Conservation (phyloP, 2,113 vertebrate species). For the Cephalopholis sonnerati region DNA sequence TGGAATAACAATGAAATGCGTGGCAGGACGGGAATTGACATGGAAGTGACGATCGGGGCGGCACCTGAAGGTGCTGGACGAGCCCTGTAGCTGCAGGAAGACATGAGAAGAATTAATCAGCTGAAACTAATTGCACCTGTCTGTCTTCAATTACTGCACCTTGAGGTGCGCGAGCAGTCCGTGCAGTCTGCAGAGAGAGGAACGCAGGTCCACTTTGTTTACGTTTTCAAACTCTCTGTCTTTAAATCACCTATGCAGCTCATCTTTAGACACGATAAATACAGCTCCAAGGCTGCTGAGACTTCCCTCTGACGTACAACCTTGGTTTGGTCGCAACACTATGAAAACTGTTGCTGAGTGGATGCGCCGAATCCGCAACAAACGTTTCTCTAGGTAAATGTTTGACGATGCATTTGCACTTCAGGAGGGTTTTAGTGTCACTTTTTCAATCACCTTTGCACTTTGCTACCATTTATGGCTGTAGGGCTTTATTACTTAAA, state of each 20-base stretch:
- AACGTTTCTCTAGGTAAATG: constrained; percentile 47
- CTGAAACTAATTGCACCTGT: constrained; percentile 43
- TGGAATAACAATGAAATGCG: not conserved
- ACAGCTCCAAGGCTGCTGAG: not conserved
- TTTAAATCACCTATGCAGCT: not conserved
- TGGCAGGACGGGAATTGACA: not conserved
- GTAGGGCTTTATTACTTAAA: no score
- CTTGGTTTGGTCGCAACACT: not conserved
- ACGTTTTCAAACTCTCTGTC: not conserved
- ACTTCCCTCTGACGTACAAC: not conserved
- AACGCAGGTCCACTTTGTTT: not conserved
- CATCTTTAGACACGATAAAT: not conserved
- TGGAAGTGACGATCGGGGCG: not conserved
- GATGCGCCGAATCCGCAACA: constrained; percentile 48
- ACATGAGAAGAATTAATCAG: not conserved
- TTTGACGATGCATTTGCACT: not conserved
- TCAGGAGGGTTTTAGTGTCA: no score
- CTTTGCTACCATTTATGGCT: no score
- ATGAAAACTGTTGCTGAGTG: constrained; percentile 46
- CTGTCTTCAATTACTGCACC: not conserved
- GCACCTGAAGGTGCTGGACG: no score
- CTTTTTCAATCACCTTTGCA: no score
- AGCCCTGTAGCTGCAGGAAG: not conserved
- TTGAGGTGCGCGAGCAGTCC: not conserved
- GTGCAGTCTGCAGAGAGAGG: not conserved